Evolutionary conservation across 1,140 invertebrate genomes (phyloP), one percentile per base, ranked within the genome.

Genomic region (Heterodera schachtii): DNA sequence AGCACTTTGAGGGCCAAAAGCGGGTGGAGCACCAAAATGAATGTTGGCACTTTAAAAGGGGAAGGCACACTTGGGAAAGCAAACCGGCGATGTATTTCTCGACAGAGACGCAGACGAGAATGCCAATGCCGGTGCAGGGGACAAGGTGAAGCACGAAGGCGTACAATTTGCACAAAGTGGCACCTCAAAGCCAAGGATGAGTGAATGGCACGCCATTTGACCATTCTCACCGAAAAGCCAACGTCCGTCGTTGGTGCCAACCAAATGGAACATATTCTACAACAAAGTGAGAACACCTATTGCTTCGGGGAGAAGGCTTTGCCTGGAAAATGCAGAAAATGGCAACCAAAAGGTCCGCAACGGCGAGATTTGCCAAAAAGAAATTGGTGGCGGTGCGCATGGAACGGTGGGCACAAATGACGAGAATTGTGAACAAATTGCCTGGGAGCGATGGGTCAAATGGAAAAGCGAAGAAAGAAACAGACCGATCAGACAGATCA

Each of bases 381-480:
- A 95, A 95, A 86, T 95, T 95, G 6, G 94, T 95, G 67, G 94
- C 94, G 57, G 93, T 94, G n/a, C 82, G 82, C 82, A 83, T 83
- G 31, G 82, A 84, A n/a, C 82, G 82, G 60, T 83, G 82, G 44
- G 74, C 82, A 83, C 69, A 57, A 31, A 83, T 83, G 31, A 83
- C 82, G 52, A 84, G 43, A 52, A 83, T 84, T 47, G 80, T 83
- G 21, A 83, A 84, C 43, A 66, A 52, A 77, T 83, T 83, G 19
- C 82, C 81, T 82, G 13, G 9, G 79, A 83, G 66, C 13, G 13
- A 13, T 13, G 52, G 52, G 41, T 31, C 31, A 31, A 31, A 31
- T 31, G 43, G 16, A 16, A 57, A 67, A 46, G 60, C 13, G 46
- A 0, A 16, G 46, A 16, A n/a, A 11, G 49, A 81, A 64, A 41